Evolutionary conservation across 2,888 invertebrate species (phyloP).

Genomic region (Ditylenchus weischeri): DNA sequence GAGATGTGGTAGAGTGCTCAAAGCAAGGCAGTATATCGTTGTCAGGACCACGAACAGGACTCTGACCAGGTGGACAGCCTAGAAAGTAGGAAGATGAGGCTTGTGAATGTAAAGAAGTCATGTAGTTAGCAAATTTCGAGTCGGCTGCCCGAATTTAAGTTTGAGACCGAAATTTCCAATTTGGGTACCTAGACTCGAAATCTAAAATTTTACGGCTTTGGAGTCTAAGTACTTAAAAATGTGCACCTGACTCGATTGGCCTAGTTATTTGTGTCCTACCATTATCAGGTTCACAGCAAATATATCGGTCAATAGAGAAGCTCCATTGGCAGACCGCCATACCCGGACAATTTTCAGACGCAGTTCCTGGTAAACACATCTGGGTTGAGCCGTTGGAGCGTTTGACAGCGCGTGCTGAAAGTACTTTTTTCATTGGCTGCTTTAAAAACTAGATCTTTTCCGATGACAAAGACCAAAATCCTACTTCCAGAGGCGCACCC

Average conservation of each 20-base stretch:
- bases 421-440: no score
- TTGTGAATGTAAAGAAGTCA: no score
- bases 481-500: constrained; percentile 28
- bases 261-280: constrained; percentile 26
- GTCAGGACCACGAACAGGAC: constrained; percentile 16
- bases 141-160: no score
- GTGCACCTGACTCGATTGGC: no score
- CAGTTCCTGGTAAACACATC: constrained; percentile 21
- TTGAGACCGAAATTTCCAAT: no score
- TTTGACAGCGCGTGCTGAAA: constrained; percentile 17
- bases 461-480: no score
- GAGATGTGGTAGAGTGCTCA: not conserved
- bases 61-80: constrained; percentile 21
- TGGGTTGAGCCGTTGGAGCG: constrained; percentile 9
- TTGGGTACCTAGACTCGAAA: no score
- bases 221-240: no score
- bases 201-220: no score
- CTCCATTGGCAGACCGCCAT: constrained; percentile 48
- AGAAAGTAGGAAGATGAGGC: not conserved
- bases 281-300: constrained; percentile 50
- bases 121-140: no score
- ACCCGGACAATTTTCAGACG: constrained; percentile 42
- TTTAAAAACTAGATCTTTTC: no score
- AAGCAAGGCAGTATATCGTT: constrained; percentile 18
- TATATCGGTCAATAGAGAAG: constrained; percentile 49